Conservation (phyloP, 2,113 vertebrate genomes). For the Rhinoderma darwinii region DNA sequence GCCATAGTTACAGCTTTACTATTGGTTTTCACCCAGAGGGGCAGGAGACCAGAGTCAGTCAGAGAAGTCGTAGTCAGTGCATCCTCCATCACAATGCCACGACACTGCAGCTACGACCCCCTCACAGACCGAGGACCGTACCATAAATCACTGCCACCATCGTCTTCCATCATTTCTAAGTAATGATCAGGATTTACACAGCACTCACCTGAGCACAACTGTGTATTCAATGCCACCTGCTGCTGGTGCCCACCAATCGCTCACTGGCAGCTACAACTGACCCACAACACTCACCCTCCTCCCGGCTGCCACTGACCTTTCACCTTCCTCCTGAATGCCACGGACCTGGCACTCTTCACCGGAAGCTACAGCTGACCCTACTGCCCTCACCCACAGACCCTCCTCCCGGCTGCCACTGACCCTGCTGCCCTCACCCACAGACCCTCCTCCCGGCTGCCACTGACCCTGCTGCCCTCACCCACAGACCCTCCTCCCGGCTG, state of each 20-base stretch:
- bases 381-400: neutral
- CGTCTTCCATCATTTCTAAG: neutral
- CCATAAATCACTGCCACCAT: neutral
- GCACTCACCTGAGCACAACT: no score
- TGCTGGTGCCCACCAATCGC: no score
- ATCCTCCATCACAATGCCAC: neutral
- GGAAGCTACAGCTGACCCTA: neutral
- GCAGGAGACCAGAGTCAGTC: conserved; percentile 5
- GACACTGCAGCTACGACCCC: neutral
- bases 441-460: neutral
- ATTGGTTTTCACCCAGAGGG: conserved; percentile 38
- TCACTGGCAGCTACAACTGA: no score
- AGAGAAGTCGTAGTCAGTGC: conserved; percentile 30
- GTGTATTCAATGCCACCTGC: no score
- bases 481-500: no score
- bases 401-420: neutral
- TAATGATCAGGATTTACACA: neutral
- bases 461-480: no score
- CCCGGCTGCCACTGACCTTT: neutral
- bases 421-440: neutral
- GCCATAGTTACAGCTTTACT: conserved; percentile 51
- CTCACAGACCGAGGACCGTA: neutral
- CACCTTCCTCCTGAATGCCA: neutral
- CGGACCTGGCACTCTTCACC: no score
- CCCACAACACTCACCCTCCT: neutral